phyloP scores from a whole-genome alignment of 2,797 vertebrate genomes.

The Malacoraja senta region DNA sequence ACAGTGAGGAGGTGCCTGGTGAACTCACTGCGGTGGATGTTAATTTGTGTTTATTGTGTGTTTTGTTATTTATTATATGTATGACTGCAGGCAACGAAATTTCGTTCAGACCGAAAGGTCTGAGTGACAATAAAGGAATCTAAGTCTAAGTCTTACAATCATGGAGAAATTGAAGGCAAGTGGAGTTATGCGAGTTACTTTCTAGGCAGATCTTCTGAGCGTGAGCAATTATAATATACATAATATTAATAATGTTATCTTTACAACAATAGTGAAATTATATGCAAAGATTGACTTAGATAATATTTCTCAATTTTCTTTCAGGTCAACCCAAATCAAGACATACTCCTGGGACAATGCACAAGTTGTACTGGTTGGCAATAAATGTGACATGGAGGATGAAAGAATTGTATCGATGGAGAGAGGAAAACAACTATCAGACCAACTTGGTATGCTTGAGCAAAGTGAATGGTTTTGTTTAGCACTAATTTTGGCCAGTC shows the following conservation, averaged over 20 bases:
- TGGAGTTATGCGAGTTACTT: too few relatives aligned
- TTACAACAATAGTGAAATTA: not conserved
- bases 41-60: too few relatives aligned
- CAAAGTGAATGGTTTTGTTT: not conserved
- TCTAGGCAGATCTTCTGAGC: not conserved
- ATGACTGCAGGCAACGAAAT: too few relatives aligned
- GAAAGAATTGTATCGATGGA: slow-evolving; percentile 84
- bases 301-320: slow-evolving; percentile 38
- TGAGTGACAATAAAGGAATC: too few relatives aligned
- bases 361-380: slow-evolving; percentile 89
- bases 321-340: slow-evolving; percentile 97
- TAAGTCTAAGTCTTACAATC: too few relatives aligned
- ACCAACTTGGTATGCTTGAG: slow-evolving; percentile 81
- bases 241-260: not conserved
- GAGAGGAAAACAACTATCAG: slow-evolving; percentile 82
- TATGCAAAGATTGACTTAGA: not conserved
- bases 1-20: too few relatives aligned
- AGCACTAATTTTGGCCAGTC: not conserved
- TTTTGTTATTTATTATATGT: too few relatives aligned
- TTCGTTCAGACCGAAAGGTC: too few relatives aligned
- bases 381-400: slow-evolving; percentile 96
- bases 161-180: too few relatives aligned
- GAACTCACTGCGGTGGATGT: too few relatives aligned
- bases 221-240: not conserved
- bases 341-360: slow-evolving; percentile 97